Conservation (phyloP, 2,888 invertebrate genomes). For the Cantharis rustica region DNA sequence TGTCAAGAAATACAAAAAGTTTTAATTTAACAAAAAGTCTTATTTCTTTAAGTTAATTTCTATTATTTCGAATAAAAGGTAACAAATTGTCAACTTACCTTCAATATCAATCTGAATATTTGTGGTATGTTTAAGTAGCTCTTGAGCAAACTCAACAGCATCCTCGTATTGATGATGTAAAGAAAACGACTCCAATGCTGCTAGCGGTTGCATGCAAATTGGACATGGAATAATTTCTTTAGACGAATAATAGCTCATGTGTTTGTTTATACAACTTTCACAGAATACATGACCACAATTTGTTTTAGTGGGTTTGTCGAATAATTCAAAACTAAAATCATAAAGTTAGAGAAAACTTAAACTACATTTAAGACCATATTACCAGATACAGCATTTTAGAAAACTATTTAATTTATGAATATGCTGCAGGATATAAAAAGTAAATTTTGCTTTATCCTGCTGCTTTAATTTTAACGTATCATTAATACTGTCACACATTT, state of each 20-base stretch:
- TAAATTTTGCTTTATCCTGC: background rate
- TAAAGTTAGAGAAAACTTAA: background rate
- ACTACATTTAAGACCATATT: background rate
- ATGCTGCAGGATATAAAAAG: background rate
- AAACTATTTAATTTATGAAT: slow-evolving; percentile 11
- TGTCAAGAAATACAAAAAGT: no score
- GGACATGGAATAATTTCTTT: slow-evolving; percentile 3
- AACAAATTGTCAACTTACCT: background rate
- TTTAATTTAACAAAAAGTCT: no score
- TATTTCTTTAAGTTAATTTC: no score
- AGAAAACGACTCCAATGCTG: background rate
- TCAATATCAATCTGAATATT: background rate
- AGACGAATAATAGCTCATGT: background rate
- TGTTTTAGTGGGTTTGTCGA: slow-evolving; percentile 23
- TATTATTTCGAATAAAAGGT: no score
- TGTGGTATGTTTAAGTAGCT: background rate
- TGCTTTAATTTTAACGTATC: background rate
- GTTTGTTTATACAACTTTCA: slow-evolving; percentile 29
- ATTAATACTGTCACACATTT: background rate
- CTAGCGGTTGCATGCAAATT: slow-evolving; percentile 4
- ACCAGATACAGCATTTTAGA: slow-evolving; percentile 36
- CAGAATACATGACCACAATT: slow-evolving; percentile 34
- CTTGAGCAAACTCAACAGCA: background rate
- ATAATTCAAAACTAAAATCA: slow-evolving; percentile 32
- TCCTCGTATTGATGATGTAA: background rate